A percentile compares a stretch with the other conserved stretches of the same genome.
These are phyloP conservation scores for Hippopotamus amphibius DNA, from an alignment of 2,113 vertebrate genomes.

Conservation along the genomic window DNA sequence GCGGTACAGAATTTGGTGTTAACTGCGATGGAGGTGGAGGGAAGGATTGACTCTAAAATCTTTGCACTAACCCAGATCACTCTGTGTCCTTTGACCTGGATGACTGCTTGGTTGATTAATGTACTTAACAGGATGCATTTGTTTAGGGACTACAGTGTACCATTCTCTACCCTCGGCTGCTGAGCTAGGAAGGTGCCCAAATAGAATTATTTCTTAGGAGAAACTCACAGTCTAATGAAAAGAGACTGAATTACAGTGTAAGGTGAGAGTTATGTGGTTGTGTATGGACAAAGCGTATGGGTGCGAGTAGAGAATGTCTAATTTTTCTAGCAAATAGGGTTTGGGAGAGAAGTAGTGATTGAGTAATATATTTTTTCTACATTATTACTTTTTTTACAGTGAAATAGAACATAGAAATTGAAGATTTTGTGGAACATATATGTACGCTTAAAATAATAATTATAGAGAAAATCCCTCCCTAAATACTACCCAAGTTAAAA, in stretches of 20 bases:
- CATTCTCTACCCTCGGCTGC: background rate
- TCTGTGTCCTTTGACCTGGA: background rate
- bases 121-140: background rate
- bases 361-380: background rate
- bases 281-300: background rate
- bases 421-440: background rate
- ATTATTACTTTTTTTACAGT: background rate
- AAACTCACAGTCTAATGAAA: background rate
- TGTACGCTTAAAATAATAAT: background rate
- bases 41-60: background rate
- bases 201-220: background rate
- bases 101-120: background rate
- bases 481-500: background rate
- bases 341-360: background rate
- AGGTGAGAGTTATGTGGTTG: background rate
- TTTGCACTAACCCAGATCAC: background rate
- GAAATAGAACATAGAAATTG: background rate
- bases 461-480: background rate
- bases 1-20: background rate
- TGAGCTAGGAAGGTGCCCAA: background rate
- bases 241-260: background rate
- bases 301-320: background rate
- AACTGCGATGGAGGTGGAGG: accelerated
- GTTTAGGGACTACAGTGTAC: background rate
- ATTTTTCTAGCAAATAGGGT: background rate